Evolutionary conservation across 1,140 invertebrate species (phyloP).

Genomic region (Nasonia vitripennis): DNA sequence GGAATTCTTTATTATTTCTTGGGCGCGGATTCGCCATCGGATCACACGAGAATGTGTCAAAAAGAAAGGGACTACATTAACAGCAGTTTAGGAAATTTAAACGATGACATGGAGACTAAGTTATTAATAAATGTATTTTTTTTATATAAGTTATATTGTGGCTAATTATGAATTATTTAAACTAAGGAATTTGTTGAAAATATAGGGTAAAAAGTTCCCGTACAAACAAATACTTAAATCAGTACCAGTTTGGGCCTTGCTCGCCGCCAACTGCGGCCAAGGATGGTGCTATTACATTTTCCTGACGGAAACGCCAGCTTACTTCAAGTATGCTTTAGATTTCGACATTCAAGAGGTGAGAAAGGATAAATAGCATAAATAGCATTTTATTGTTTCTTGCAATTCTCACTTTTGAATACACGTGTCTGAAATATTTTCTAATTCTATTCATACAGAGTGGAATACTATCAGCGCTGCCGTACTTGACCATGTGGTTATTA

Average conservation of each 20-base stretch:
- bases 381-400: no score
- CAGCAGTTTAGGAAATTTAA: constrained; percentile 35
- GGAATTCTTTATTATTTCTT: constrained; percentile 79
- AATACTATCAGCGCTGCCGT: constrained; percentile 85
- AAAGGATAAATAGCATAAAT: background rate
- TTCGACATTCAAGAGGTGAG: constrained; percentile 84
- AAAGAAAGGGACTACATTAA: constrained; percentile 79
- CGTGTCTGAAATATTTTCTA: background rate
- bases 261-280: constrained; percentile 88
- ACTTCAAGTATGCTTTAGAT: constrained; percentile 87
- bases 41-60: constrained; percentile 76
- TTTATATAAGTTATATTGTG: background rate
- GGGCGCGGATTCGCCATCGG: constrained; percentile 80
- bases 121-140: background rate
- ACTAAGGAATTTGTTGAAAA: background rate
- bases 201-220: constrained; percentile 75
- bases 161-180: no score
- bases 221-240: constrained; percentile 87
- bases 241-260: constrained; percentile 87
- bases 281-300: constrained; percentile 96
- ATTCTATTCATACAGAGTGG: constrained; percentile 79
- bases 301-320: constrained; percentile 92
- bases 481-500: constrained; percentile 82
- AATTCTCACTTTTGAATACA: background rate
- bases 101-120: background rate